Evolutionary conservation across 2,888 invertebrate genomes (phyloP).

Genomic region (Melolontha melolontha): DNA sequence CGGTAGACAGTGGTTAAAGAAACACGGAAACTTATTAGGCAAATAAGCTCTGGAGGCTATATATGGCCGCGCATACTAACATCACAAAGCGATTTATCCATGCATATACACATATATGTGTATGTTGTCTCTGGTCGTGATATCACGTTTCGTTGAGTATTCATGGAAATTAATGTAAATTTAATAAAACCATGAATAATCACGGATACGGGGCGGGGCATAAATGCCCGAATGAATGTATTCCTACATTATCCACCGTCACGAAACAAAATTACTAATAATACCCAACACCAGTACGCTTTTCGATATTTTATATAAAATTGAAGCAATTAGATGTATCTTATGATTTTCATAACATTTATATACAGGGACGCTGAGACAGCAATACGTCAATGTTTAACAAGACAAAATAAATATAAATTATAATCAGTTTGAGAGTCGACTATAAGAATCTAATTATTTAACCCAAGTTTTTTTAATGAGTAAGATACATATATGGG

Average conservation of each 20-base stretch:
- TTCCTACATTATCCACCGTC: slow-evolving; percentile 15
- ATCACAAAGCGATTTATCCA: slow-evolving; percentile 9
- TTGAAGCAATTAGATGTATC: no score
- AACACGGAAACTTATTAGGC: slow-evolving; percentile 41
- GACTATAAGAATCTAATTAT: no score
- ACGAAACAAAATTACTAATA: slow-evolving; percentile 25
- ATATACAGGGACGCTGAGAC: no score
- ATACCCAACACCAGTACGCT: neutral
- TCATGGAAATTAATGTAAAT: slow-evolving; percentile 46
- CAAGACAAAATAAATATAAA: no score
- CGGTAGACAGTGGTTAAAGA: slow-evolving; percentile 11
- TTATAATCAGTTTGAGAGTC: no score
- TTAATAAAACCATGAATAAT: slow-evolving; percentile 44
- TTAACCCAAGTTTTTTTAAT: no score
- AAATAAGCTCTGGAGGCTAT: slow-evolving; percentile 37
- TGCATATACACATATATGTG: slow-evolving; percentile 22
- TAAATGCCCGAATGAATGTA: slow-evolving; percentile 6
- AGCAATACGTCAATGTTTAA: no score
- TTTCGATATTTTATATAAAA: no score
- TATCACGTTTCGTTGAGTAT: slow-evolving; percentile 38
- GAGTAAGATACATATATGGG: no score
- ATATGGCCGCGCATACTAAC: slow-evolving; percentile 15
- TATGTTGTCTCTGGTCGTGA: slow-evolving; percentile 16
- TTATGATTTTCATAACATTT: no score
- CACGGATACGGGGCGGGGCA: slow-evolving; percentile 26